Evolutionary conservation across 2,797 vertebrate genomes (phyloP), one percentile per base, ranked within the genome.

Genomic region (Sciaenops ocellatus): DNA sequence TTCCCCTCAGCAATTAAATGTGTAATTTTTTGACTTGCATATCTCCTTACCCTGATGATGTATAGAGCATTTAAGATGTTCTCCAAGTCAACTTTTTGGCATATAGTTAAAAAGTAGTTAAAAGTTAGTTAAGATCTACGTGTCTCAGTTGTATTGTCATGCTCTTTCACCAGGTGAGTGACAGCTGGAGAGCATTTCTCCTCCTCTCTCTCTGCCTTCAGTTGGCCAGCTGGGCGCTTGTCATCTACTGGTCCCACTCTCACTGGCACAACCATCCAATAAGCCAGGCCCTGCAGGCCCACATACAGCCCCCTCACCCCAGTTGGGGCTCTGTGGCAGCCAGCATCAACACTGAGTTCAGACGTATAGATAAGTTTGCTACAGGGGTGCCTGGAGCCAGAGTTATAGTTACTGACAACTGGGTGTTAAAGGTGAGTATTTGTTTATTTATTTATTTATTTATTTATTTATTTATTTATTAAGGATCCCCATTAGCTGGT

Each of bases 361-460:
- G 97, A 30, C 95, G 95, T 69, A 98, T 99, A 0, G 98, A 99
- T 80, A 99, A 99, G 90, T 99, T 99, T 82, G 96, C 97, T 5
- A 96, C 96, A 0, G 98, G 98, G 11, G 95, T 93, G 0, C 95
- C 96, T 0, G 97, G 96, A 50, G 96, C 97, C 0, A 92, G 97
- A 38, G 96, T 98, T 20, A 96, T 99, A 0, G 94, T 99, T 17
- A 99, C 98, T 0, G 97, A 99, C 93, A 96, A 94, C 0, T 99
- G 98, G 98, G 96, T 99, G 69, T 94, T 99, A 84, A 99, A 98
- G 91, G 91, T 90, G 59, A 79, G 78, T 18, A 10, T n/a, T n/a
- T n/a, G n/a, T n/a, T n/a, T n/a, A n/a, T n/a, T n/a, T n/a, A n/a
- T n/a, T n/a, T n/a, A n/a, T n/a, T n/a, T n/a, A n/a, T n/a, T n/a